Evolutionary conservation across 2,888 invertebrate genomes (phyloP).

Genomic region (Lithophane leautieri): DNA sequence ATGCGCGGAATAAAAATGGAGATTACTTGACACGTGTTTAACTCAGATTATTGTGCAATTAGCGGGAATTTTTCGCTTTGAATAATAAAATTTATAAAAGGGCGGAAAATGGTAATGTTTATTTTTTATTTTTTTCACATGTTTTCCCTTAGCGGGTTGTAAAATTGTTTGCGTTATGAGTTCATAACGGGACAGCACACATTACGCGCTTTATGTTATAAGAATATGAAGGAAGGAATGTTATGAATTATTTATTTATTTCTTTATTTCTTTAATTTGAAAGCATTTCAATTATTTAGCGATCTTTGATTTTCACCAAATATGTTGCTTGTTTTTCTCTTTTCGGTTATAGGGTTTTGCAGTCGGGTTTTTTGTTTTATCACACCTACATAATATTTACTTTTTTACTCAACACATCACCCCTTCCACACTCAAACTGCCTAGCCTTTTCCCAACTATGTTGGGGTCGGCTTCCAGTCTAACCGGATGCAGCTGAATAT

Average conservation of each 20-base stretch:
- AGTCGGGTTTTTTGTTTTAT: too few species aligned
- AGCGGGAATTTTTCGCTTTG: constrained; percentile 51
- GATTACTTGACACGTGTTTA: constrained; percentile 55
- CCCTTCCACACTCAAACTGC: too few species aligned
- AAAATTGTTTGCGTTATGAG: constrained; percentile 22
- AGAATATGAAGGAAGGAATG: background rate
- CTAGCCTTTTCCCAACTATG: too few species aligned
- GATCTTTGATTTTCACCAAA: background rate
- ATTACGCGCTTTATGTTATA: background rate
- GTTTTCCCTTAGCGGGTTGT: constrained; percentile 4
- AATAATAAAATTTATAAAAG: constrained; percentile 38
- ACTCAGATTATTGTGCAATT: constrained; percentile 62
- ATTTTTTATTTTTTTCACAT: constrained; percentile 14
- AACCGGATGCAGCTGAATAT: too few species aligned
- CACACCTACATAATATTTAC: background rate
- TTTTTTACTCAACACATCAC: constrained; percentile 28
- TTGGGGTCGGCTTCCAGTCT: too few species aligned
- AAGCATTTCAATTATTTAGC: background rate
- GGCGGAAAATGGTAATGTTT: background rate
- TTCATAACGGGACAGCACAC: background rate
- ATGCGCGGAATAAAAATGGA: constrained; percentile 55
- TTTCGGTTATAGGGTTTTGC: too few species aligned
- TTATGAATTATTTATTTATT: constrained; percentile 2
- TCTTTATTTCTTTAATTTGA: background rate
- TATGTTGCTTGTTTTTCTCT: too few species aligned